Evolutionary conservation across 2,113 vertebrate genomes (phyloP).

Genomic region (Glaucomys volans): DNA sequence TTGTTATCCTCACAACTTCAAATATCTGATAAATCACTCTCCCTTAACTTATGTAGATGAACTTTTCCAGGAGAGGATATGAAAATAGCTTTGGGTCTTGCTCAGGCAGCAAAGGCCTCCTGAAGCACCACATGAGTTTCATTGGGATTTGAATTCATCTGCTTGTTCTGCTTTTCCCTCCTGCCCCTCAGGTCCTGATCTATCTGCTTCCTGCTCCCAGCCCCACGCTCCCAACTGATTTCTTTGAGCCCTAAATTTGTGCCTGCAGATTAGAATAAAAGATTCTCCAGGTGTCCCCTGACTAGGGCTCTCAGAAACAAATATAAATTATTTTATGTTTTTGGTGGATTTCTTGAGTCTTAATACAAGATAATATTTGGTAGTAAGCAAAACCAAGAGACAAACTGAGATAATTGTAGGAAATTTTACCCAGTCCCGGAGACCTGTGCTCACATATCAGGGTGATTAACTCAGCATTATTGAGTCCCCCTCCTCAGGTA

Average conservation of each 20-base stretch:
- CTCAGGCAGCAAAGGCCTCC: not conserved
- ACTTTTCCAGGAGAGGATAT: not conserved
- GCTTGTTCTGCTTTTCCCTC: not conserved
- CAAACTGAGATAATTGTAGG: not conserved
- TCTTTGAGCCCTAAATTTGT: not conserved
- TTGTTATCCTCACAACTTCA: not conserved
- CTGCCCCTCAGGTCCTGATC: not conserved
- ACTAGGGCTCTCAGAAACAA: not conserved
- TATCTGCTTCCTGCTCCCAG: not conserved
- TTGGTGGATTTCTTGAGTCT: not conserved
- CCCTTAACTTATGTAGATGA: not conserved
- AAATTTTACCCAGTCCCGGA: not conserved
- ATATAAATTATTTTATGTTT: not conserved
- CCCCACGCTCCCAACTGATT: not conserved
- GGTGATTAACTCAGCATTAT: no score
- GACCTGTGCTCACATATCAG: fast-evolving
- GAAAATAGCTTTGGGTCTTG: not conserved
- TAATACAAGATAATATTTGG: not conserved
- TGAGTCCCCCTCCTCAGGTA: not conserved
- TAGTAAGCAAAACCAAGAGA: not conserved
- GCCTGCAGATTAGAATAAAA: not conserved
- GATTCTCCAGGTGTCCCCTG: not conserved
- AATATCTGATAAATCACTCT: not conserved
- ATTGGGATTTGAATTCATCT: not conserved
- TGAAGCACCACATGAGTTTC: not conserved